phyloP scores from a whole-genome alignment of 1,140 invertebrate species.

The Drosophila auraria region DNA sequence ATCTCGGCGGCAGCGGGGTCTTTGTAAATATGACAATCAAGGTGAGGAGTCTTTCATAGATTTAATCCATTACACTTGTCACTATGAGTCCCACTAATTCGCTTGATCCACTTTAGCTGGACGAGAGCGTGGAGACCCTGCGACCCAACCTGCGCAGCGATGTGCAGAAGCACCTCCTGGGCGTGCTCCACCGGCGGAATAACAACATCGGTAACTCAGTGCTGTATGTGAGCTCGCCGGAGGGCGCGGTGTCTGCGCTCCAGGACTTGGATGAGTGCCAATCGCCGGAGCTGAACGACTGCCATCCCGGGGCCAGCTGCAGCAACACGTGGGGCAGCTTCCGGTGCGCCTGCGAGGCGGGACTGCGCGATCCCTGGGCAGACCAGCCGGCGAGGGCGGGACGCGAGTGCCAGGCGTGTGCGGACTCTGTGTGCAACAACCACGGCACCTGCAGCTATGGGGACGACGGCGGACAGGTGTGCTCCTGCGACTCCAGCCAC shows the following conservation, averaged over 20 bases:
- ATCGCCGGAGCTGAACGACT: slow-evolving; percentile 95
- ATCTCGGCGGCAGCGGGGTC: slow-evolving; percentile 89
- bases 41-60: slow-evolving; percentile 73
- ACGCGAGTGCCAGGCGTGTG: slow-evolving; percentile 91
- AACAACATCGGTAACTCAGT: slow-evolving; percentile 95
- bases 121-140: slow-evolving; percentile 90
- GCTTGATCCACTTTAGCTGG: slow-evolving; percentile 56
- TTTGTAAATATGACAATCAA: slow-evolving; percentile 94
- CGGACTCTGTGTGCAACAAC: slow-evolving; percentile 92
- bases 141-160: slow-evolving; percentile 89
- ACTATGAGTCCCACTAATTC: neutral
- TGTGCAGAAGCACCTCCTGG: slow-evolving; percentile 93
- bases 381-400: slow-evolving; percentile 88
- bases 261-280: slow-evolving; percentile 96
- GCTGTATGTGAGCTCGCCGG: slow-evolving; percentile 92
- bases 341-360: slow-evolving; percentile 92
- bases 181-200: slow-evolving; percentile 91
- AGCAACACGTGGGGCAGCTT: slow-evolving; percentile 96
- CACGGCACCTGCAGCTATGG: slow-evolving; percentile 92
- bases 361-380: slow-evolving; percentile 91
- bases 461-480: slow-evolving; percentile 90
- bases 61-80: too few species aligned
- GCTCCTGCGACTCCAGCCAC: slow-evolving; percentile 93
- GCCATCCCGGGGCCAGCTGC: slow-evolving; percentile 93
- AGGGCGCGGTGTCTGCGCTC: slow-evolving; percentile 90